Conservation (phyloP, 2,113 vertebrate species). For the Saguinus midas region DNA sequence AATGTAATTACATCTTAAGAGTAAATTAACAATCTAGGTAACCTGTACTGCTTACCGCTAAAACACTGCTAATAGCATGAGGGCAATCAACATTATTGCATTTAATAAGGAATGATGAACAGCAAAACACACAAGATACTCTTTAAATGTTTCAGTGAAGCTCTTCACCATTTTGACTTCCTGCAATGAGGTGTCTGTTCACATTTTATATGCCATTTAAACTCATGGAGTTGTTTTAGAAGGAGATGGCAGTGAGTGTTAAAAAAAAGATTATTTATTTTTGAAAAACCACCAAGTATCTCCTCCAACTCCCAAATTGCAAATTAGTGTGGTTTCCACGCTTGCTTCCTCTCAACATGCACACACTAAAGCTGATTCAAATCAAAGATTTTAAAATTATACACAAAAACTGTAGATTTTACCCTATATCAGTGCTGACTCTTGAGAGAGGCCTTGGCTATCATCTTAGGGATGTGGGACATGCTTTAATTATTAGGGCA, state of each 20-base stretch:
- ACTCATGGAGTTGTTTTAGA: not conserved
- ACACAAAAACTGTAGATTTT: not conserved
- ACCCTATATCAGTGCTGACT: not conserved
- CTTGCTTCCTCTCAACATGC: not conserved
- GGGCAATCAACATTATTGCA: not conserved
- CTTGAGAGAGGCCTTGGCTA: not conserved
- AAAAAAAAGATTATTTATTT: constrained; percentile 5
- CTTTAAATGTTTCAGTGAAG: not conserved
- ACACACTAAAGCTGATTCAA: not conserved
- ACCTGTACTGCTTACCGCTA: not conserved
- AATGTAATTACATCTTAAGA: not conserved
- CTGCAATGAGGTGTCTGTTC: constrained; percentile 37
- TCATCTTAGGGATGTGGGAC: not conserved
- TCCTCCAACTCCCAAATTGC: not conserved
- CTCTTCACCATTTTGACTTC: not conserved
- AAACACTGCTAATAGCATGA: not conserved
- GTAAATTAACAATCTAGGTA: not conserved
- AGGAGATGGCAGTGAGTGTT: not conserved
- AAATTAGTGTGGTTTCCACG: not conserved
- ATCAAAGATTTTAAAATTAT: not conserved
- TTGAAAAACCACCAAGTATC: not conserved
- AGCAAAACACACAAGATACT: not conserved
- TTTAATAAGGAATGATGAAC: constrained; percentile 26
- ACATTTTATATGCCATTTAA: constrained; percentile 54
- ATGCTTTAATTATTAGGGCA: constrained; percentile 13